Evolutionary conservation across 2,888 invertebrate genomes (phyloP), one percentile per base, ranked within the genome.

Genomic region (Ellobium chinense): DNA sequence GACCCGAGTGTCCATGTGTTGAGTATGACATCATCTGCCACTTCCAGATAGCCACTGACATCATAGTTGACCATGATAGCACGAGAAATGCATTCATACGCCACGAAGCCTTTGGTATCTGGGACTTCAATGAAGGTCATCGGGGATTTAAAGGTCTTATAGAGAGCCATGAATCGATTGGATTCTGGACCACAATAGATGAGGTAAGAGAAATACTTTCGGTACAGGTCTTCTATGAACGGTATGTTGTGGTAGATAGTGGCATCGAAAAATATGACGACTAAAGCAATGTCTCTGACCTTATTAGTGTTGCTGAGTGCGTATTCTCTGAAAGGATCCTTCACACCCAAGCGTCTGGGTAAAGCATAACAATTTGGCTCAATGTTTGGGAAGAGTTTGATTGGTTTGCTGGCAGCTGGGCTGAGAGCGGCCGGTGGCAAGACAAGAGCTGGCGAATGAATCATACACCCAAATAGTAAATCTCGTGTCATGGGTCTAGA

Each of bases 11-110:
- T 66, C 76, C 76, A 77, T 31, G 68, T 66, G 34, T 77, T 77
- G n/a, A 77, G 34, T n/a, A 77, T 36, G 24, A 77, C 76, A 66
- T 77, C 76, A 24, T 77, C 76, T 24, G 66, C 58, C n/a, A 77
- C 34, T 27, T 77, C 66, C 36, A 77, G 54, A 66, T 77, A 77
- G 18, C 76, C 76, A 24, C 56, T 66, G 21, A 77, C 76, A 9
- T 66, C 66, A 54, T 65, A 77, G 39, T 77, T 77, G 36, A 77
- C 31, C 68, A 66, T 54, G 18, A 77, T 68, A 4, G 76, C 76
- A 27, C 68, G 65, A 21, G 65, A 34, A n/a, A 77, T 27, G 34
- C 76, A 77, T n/a, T 77, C 56, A 66, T 77, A 66, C 2, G 66
- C 76, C 5, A 56, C 31, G n/a, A 56, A 58, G 4, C 76, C 66